Conservation (phyloP, 1,140 invertebrate species). For the Aphidius ervi region DNA sequence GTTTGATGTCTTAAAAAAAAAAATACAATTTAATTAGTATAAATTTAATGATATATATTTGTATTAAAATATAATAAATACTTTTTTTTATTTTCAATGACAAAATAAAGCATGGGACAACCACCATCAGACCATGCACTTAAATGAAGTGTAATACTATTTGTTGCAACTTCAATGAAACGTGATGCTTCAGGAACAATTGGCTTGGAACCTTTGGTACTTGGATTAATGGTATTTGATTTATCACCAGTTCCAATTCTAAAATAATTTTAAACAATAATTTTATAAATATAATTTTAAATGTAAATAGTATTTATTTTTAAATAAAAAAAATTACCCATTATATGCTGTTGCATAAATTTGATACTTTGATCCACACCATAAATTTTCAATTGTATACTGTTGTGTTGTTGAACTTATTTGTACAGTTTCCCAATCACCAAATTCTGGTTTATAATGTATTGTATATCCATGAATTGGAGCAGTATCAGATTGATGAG, state of each 20-base stretch:
- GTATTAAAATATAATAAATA: slow-evolving; percentile 46
- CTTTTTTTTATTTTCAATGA: slow-evolving; percentile 93
- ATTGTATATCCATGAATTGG: slow-evolving; percentile 84
- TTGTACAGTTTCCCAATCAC: slow-evolving; percentile 85
- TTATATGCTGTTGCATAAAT: slow-evolving; percentile 89
- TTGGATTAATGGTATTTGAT: slow-evolving; percentile 79
- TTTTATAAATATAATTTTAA: background rate
- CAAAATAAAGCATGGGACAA: slow-evolving; percentile 93
- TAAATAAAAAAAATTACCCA: slow-evolving; percentile 56
- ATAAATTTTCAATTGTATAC: slow-evolving; percentile 80
- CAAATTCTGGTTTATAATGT: slow-evolving; percentile 88
- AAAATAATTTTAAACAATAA: slow-evolving; percentile 24
- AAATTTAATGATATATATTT: slow-evolving; percentile 1
- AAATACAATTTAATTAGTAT: background rate
- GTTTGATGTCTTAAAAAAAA: slow-evolving; percentile 59
- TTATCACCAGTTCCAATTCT: slow-evolving; percentile 87
- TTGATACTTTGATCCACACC: slow-evolving; percentile 88
- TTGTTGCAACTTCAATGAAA: slow-evolving; percentile 88
- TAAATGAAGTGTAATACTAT: slow-evolving; percentile 85
- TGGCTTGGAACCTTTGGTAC: slow-evolving; percentile 84
- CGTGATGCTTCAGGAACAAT: slow-evolving; percentile 83
- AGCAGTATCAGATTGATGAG: slow-evolving; percentile 68
- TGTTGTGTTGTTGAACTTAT: slow-evolving; percentile 71
- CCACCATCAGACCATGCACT: slow-evolving; percentile 92
- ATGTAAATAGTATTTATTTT: background rate